phyloP scores from a whole-genome alignment of 2,888 invertebrate species.

The Temnothorax rugatulus region DNA sequence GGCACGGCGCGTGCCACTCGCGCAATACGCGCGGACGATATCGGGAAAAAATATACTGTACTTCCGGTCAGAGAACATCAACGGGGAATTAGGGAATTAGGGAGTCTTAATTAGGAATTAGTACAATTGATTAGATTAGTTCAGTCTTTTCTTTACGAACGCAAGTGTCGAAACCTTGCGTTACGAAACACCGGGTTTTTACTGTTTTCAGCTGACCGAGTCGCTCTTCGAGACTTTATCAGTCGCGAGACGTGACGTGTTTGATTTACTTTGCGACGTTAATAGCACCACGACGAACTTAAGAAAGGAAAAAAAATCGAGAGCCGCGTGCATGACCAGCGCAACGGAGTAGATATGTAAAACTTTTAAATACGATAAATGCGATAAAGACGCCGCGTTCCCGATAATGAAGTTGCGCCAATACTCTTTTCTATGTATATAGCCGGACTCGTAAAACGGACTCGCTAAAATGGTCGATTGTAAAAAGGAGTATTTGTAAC shows the following conservation, averaged over 20 bases:
- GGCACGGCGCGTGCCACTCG: not conserved
- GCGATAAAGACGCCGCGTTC: constrained; percentile 56
- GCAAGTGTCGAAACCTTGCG: not conserved
- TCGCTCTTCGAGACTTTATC: constrained; percentile 12
- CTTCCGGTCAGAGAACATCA: not conserved
- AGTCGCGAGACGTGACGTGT: not conserved
- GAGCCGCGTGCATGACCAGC: constrained; percentile 66
- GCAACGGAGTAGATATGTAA: constrained; percentile 50
- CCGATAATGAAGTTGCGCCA: constrained; percentile 21
- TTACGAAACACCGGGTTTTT: not conserved
- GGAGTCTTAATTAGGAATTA: not conserved
- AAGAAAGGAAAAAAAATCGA: not conserved
- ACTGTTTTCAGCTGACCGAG: not conserved
- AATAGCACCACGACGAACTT: constrained; percentile 4
- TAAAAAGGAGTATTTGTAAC: not conserved
- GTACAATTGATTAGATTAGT: too few relatives aligned
- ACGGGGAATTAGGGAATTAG: not conserved
- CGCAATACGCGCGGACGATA: not conserved
- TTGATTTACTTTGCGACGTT: constrained; percentile 26
- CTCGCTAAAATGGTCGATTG: not conserved
- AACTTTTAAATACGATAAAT: constrained; percentile 35
- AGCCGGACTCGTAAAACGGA: not conserved
- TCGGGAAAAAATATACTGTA: not conserved
- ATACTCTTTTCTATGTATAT: not conserved
- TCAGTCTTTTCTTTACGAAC: not conserved